A percentile compares a stretch with the other conserved stretches of the same genome.
These are phyloP conservation scores for Copidosoma aretas DNA, from an alignment of 2,888 invertebrate genomes.

Conservation along the genomic window DNA sequence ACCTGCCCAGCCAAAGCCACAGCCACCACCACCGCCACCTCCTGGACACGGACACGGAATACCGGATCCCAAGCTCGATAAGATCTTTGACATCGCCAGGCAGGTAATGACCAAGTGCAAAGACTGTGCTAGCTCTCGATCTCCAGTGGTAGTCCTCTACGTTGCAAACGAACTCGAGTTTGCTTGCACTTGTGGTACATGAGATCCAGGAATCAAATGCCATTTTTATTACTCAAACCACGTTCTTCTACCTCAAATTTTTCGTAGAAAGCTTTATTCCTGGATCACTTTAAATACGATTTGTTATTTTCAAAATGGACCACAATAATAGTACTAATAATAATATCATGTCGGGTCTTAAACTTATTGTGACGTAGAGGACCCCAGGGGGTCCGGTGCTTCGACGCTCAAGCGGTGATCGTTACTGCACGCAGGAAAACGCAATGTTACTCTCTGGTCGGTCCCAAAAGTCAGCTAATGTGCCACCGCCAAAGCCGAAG, in stretches of 20 bases:
- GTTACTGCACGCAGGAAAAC: conserved; percentile 58
- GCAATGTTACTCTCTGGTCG: conserved; percentile 59
- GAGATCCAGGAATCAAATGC: too few relatives aligned
- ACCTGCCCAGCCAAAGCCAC: conserved; percentile 64
- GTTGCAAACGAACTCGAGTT: too few relatives aligned
- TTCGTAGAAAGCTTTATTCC: too few relatives aligned
- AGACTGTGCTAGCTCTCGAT: too few relatives aligned
- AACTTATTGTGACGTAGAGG: background rate
- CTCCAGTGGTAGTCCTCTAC: too few relatives aligned
- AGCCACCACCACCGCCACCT: conserved; percentile 69
- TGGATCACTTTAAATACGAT: too few relatives aligned
- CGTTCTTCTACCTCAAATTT: too few relatives aligned
- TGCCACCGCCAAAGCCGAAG: conserved; percentile 54
- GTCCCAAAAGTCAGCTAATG: conserved; percentile 56
- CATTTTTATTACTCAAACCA: too few relatives aligned
- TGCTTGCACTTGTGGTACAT: too few relatives aligned
- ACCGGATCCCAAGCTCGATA: conserved; percentile 64
- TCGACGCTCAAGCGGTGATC: conserved; percentile 53
- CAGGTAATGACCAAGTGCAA: conserved; percentile 52
- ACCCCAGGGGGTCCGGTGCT: background rate
- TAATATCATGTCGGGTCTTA: too few relatives aligned
- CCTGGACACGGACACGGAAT: conserved; percentile 57
- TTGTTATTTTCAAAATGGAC: too few relatives aligned
- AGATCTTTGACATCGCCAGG: conserved; percentile 66
- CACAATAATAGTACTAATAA: background rate